Percentiles rank a stretch among this genome's conserved stretches.
Conservation (phyloP, 1,140 invertebrate species). For the Geopemphigus sp. region DNA sequence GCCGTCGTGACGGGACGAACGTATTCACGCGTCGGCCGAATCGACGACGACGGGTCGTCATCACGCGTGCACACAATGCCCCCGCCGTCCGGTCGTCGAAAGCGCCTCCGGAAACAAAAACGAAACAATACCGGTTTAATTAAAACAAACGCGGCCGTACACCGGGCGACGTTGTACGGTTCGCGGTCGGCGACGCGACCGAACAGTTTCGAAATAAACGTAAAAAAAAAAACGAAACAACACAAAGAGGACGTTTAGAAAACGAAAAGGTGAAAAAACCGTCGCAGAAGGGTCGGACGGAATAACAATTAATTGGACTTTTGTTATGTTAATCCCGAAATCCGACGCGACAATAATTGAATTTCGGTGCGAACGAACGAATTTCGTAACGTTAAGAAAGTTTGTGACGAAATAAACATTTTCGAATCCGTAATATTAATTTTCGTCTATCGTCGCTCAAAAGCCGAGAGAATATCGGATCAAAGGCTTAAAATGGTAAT, state of each 20-base stretch:
- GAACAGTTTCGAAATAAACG: too few species aligned
- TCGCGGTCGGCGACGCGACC: too few species aligned
- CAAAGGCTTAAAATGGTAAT: too few species aligned
- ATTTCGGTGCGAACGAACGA: neutral
- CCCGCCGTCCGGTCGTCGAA: neutral
- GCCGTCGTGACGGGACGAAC: neutral
- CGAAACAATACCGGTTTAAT: too few species aligned
- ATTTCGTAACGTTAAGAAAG: conserved; percentile 13
- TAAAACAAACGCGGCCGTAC: too few species aligned
- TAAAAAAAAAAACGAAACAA: neutral
- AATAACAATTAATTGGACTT: conserved; percentile 25
- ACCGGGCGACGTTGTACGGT: too few species aligned
- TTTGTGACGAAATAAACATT: neutral
- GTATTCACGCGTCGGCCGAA: neutral
- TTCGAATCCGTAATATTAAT: neutral
- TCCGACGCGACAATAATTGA: neutral
- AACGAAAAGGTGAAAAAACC: neutral
- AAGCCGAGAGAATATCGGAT: too few species aligned
- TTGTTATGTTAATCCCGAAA: conserved; percentile 32
- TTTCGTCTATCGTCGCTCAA: too few species aligned
- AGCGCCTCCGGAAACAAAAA: neutral
- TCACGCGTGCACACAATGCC: too few species aligned
- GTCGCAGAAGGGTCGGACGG: neutral
- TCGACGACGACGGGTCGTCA: neutral
- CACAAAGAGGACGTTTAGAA: neutral